These are phyloP conservation scores for Toxonevra muliebris DNA, from an alignment of 2,888 invertebrate species.

Conservation along the genomic window DNA sequence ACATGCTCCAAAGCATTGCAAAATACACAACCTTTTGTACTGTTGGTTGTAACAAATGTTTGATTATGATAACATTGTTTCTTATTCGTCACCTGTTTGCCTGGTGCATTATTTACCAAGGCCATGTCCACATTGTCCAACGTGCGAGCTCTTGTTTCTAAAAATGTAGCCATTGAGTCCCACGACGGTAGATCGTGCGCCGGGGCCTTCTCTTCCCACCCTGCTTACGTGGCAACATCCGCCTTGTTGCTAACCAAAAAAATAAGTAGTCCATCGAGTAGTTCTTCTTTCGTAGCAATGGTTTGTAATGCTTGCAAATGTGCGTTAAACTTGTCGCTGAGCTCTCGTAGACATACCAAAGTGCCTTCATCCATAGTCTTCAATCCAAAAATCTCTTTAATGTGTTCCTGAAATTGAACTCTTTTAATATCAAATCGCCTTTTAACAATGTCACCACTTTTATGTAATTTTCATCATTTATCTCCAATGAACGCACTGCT, in stretches of 20 bases:
- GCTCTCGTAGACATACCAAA: constrained; percentile 31
- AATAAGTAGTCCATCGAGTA: constrained; percentile 29
- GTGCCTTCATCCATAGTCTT: constrained; percentile 33
- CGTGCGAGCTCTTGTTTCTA: constrained; percentile 21
- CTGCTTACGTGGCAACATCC: constrained; percentile 22
- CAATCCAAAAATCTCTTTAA: constrained; percentile 37
- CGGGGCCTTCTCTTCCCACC: constrained; percentile 31
- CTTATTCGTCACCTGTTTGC: constrained; percentile 32
- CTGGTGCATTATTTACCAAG: constrained; percentile 26
- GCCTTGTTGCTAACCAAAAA: constrained; percentile 30
- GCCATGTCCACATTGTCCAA: constrained; percentile 31
- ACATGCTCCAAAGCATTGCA: constrained; percentile 21
- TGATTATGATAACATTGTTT: constrained; percentile 4
- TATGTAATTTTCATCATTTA: constrained; percentile 37
- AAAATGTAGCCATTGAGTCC: neutral
- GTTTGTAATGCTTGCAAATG: constrained; percentile 33
- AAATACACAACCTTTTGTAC: constrained; percentile 21
- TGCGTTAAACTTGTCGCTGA: constrained; percentile 34
- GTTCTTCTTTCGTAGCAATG: constrained; percentile 29
- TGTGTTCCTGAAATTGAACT: constrained; percentile 40
- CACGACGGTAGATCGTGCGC: constrained; percentile 2
- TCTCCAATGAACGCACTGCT: constrained; percentile 25
- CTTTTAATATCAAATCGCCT: constrained; percentile 41
- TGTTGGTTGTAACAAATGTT: constrained; percentile 19
- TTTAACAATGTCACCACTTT: constrained; percentile 37